phyloP scores from a whole-genome alignment of 2,888 invertebrate species.

The Brachypalpus laphriformis region DNA sequence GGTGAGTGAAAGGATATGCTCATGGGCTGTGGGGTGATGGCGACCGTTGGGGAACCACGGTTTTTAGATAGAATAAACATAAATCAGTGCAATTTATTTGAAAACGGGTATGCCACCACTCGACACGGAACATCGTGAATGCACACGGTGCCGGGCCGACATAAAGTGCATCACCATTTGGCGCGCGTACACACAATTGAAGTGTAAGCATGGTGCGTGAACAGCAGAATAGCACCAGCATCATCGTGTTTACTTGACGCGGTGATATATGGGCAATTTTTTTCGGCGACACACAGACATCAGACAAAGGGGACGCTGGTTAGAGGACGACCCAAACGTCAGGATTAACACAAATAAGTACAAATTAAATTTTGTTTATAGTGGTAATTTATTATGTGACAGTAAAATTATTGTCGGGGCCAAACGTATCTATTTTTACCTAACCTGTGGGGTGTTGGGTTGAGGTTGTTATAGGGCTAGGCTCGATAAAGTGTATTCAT shows the following conservation, averaged over 20 bases:
- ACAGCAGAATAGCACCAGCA: constrained; percentile 14
- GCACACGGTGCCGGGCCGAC: background rate
- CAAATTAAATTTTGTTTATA: constrained; percentile 76
- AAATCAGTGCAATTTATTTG: constrained; percentile 73
- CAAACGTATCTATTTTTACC: constrained; percentile 34
- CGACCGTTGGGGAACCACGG: constrained; percentile 56
- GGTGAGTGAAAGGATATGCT: constrained; percentile 60
- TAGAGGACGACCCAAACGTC: constrained; percentile 38
- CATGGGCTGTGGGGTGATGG: background rate
- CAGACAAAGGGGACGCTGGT: background rate
- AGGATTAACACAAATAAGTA: constrained; percentile 54
- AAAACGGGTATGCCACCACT: constrained; percentile 48
- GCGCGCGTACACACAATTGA: constrained; percentile 42
- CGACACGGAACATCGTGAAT: constrained; percentile 50
- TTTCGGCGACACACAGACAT: background rate
- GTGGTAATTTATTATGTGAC: constrained; percentile 80
- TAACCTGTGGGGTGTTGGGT: background rate
- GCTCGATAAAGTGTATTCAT: too few species aligned
- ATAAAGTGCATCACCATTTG: constrained; percentile 54
- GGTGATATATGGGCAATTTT: constrained; percentile 43
- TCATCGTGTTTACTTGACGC: constrained; percentile 1
- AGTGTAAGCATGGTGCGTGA: constrained; percentile 42
- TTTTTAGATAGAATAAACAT: constrained; percentile 70
- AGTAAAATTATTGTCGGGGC: constrained; percentile 75
- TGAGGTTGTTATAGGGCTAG: too few species aligned